phyloP scores from a whole-genome alignment of 2,888 invertebrate genomes.

The Megalurothrips usitatus region DNA sequence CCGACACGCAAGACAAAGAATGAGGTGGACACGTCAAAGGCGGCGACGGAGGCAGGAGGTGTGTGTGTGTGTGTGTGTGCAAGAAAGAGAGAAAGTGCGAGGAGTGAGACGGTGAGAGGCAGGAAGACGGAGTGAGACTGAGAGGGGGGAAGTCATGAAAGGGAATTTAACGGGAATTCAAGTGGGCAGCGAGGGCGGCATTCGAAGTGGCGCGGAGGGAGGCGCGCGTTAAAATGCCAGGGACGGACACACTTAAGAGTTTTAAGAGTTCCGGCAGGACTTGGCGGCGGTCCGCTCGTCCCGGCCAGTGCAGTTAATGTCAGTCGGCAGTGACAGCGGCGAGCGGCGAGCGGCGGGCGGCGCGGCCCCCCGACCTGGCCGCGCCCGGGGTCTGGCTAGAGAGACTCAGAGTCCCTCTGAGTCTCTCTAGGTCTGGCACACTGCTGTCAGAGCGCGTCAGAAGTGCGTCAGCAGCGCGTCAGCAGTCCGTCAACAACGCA shows the following conservation, averaged over 20 bases:
- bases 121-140: neutral
- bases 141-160: neutral
- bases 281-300: neutral
- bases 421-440: too few relatives aligned
- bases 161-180: neutral
- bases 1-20: too few relatives aligned
- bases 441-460: too few relatives aligned
- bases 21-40: neutral
- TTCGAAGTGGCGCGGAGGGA: neutral
- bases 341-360: too few relatives aligned
- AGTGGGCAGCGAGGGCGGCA: neutral
- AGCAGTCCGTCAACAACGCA: too few relatives aligned
- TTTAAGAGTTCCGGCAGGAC: neutral
- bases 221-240: neutral
- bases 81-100: neutral
- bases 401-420: too few relatives aligned
- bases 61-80: neutral
- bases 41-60: neutral
- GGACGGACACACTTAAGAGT: neutral
- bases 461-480: too few relatives aligned
- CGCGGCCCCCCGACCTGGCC: too few relatives aligned
- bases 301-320: too few relatives aligned
- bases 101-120: neutral
- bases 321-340: too few relatives aligned
- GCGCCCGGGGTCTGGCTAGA: too few relatives aligned